A percentile compares a stretch with the other conserved stretches of the same genome.
Conservation (phyloP, 2,113 vertebrate species). For the Fulmarus glacialis region DNA sequence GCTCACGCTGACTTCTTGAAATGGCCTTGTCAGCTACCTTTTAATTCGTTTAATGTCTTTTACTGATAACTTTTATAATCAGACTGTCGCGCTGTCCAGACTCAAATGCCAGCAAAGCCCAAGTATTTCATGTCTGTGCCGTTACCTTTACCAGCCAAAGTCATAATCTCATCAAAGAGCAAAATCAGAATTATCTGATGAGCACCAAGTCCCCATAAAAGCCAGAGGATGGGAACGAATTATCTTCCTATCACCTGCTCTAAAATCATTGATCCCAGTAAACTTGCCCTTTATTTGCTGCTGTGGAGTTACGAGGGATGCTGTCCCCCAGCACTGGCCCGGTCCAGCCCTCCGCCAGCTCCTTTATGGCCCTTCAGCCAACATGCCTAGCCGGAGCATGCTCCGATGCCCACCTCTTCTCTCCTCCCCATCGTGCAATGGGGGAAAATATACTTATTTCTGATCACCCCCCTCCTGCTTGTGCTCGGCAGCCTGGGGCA, state of each 20-base stretch:
- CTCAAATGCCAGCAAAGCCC: neutral
- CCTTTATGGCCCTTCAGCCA: neutral
- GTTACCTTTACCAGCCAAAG: neutral
- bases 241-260: neutral
- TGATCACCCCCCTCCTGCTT: neutral
- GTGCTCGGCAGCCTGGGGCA: neutral
- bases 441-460: neutral
- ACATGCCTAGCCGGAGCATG: neutral
- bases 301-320: neutral
- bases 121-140: neutral
- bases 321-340: too few species aligned
- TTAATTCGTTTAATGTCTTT: neutral
- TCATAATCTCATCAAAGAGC: neutral
- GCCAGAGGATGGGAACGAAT: neutral
- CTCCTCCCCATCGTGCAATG: neutral
- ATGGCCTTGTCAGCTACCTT: neutral
- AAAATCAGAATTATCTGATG: neutral
- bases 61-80: neutral
- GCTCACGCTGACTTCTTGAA: neutral
- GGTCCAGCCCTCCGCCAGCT: neutral
- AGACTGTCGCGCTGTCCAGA: fast-evolving
- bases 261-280: neutral
- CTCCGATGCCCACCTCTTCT: neutral
- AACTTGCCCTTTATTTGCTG: neutral
- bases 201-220: neutral